Evolutionary conservation across 2,797 vertebrate species (phyloP), one percentile per base, ranked within the genome.

Genomic region (Parambassis ranga): DNA sequence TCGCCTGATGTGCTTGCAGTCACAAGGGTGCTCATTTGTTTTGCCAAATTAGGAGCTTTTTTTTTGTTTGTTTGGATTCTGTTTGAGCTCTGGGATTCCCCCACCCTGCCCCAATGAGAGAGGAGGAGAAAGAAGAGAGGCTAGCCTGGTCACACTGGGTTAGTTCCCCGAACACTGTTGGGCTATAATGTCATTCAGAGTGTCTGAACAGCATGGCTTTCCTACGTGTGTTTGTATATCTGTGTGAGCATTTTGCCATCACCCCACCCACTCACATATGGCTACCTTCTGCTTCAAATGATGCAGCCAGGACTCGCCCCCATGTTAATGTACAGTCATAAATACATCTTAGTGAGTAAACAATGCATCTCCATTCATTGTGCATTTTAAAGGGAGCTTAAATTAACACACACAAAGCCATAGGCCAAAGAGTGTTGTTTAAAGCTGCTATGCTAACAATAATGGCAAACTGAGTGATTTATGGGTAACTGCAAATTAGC

Each of bases 191-290:
- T 62, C 20, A 79, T 72, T 73, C 39, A 72, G 51, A 30, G 62
- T 65, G 62, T 13, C 59, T 50, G 42, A 66, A 49, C 65, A 81
- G 71, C 71, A 33, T 27, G 73, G 53, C 49, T 48, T 26, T 38
- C 49, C 52, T 13, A 55, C 36, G 48, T 20, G n/a, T 48, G 22
- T 75, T 13, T 58, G 32, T 44, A 7, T 62, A 48, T 63, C 36
- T 60, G 57, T 22, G 57, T 10, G 39, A 55, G 62, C 46, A 63
- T 63, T 50, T 60, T 65, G 37, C 38, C 3, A 51, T 48, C 42
- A 47, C 51, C 26, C 50, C 19, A 4, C 85, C 80, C 78, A 69
- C 85, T 79, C 79, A 16, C 83, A 85, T 71, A 81, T 79, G 83
- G 80, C 64, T 44, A 26, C 66, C 66, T 86, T 87, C 82, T 82